phyloP scores from a whole-genome alignment of 2,888 invertebrate species.

The Drosophila prolongata region DNA sequence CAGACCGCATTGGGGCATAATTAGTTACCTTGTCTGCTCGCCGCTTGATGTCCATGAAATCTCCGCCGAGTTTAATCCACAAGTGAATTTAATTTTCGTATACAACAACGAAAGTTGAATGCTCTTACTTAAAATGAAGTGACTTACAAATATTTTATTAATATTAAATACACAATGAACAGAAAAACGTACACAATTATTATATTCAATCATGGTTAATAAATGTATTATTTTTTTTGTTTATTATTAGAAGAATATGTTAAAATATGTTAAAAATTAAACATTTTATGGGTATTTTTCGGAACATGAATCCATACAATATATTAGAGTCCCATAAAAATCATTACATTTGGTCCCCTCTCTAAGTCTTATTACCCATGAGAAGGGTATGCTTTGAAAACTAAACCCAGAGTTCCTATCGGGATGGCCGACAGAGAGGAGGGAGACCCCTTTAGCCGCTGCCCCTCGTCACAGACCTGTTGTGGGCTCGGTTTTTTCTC shows the following conservation, averaged over 20 bases:
- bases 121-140: background rate
- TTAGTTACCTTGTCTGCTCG: slow-evolving; percentile 55
- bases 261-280: too few relatives aligned
- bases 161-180: too few relatives aligned
- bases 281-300: too few relatives aligned
- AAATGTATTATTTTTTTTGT: too few relatives aligned
- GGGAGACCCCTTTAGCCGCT: slow-evolving; percentile 24
- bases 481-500: slow-evolving; percentile 55
- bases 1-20: slow-evolving; percentile 49
- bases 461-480: slow-evolving; percentile 75
- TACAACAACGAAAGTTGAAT: background rate
- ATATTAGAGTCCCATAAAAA: too few relatives aligned
- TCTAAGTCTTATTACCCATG: background rate
- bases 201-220: too few relatives aligned
- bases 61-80: slow-evolving; percentile 67
- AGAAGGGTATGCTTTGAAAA: slow-evolving; percentile 23
- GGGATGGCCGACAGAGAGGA: slow-evolving; percentile 23
- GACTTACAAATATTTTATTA: too few relatives aligned
- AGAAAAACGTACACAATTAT: too few relatives aligned
- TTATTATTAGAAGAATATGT: too few relatives aligned
- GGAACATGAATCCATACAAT: too few relatives aligned
- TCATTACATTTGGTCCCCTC: too few relatives aligned
- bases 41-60: slow-evolving; percentile 67
- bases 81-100: slow-evolving; percentile 18
- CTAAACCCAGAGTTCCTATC: slow-evolving; percentile 41